Base-by-base conservation (phyloP, 2,888 invertebrate species). In the Colostygia pectinataria region DNA sequence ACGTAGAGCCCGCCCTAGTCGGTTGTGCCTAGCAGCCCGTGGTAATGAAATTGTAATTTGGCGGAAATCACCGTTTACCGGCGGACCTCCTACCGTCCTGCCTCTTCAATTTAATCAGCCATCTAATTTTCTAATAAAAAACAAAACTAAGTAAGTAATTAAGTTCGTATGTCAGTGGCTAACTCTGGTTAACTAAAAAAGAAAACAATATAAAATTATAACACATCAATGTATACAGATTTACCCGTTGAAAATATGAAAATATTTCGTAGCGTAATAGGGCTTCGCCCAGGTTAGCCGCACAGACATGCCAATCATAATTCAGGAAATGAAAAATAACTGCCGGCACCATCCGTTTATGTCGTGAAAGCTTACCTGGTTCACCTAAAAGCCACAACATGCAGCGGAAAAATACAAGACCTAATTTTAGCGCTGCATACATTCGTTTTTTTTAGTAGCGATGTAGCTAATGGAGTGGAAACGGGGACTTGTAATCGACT, bases 281-380 rank as follows among this genome's bases (percentile, higher is more conserved):
- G 15, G 6, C 4, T 48, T 53, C 9, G 45, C 14, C 23, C 24
- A 15, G 31, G 37, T 39, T 45, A 13, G 43, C 43, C 28, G 27
- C 41, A 47, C 58, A 31, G 40, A 24, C 13, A 24, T 67, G 68
- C 54, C 72, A 63, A 58, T 71, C 68, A 62, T 55, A 60, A 63
- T 63, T 59, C 46, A 38, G 57, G 55, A 62, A 69, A 66, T 63
- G 57, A 61, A 62, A 69, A 71, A 62, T 63, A 61, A 57, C 57
- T 39, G 59, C 55, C 31, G 48, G 33, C 47, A 14, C 34, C 33
- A 50, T 45, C 45, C 45, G 36, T 51, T 64, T 52, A 59, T 53
- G 53, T 59, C 52, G 49, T 37, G 34, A 43, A 12, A 57, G 61
- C 63, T 61, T 66, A 66, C 54, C 56, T 55, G 58, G 54, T 57